Base-by-base conservation (phyloP, 2,888 invertebrate species). In the Leptinotarsa juncta region DNA sequence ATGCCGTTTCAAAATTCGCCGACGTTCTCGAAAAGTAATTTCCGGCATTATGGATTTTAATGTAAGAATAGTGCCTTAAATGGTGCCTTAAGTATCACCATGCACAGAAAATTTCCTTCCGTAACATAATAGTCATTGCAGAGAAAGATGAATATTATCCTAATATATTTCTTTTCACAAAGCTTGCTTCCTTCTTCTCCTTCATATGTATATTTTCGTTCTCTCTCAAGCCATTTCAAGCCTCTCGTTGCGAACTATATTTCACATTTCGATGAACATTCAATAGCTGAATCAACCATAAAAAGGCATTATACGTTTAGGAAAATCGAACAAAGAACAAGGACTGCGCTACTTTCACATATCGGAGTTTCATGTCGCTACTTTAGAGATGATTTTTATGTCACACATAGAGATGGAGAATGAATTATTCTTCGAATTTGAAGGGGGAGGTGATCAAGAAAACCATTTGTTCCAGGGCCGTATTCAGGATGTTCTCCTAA, bases 271-370 rank as follows among this genome's bases (percentile, higher is more conserved):
- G 71, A 71, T 71, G 71, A 66, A 71, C 71, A 57, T 66, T 57
- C 69, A 69, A 69, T 73, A 65, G 68, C 68, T 69, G 72, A 73
- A 4, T 69, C 69, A 69, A 69, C 73, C 73, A 65, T 73, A 42
- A 69, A 73, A 73, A 71, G 73, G 65, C 69, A 73, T 73, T 69
- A 73, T 69, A 65, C 73, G 65, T 73, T 68, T 73, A 65, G 68
- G 69, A 73, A 65, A 65, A 73, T 26, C 55, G 55, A 69, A 65
- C 51, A 48, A 51, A 62, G 62, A 68, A 72, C 48, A 57, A 20
- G 65, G 42, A 62, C 62, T 42, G 14, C 32, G 26, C 62, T 62
- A 26, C 62, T 62, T 57, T 16, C 32, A 26, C 62, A 62, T 62
- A 62, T 62, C 62, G 10, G 62, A 62, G 62, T 62, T 62, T 62